Evolutionary conservation across 2,113 vertebrate genomes (phyloP).

Genomic region (Protomyctophum bolini): DNA sequence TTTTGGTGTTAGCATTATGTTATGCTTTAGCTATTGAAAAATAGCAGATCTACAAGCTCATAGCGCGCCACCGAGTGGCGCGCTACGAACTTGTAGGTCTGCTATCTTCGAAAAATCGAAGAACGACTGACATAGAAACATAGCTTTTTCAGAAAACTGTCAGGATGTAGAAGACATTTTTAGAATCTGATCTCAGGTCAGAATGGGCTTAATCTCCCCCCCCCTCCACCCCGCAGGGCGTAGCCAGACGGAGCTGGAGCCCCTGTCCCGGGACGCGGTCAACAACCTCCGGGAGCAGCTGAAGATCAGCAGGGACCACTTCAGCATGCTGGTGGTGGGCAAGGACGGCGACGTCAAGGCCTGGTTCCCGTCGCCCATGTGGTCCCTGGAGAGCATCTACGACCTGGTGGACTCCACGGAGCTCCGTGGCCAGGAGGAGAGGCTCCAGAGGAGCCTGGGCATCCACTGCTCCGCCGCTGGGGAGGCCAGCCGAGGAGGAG

Average conservation of each 20-base stretch:
- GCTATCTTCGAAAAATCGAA: too few species aligned
- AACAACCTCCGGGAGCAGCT: constrained; percentile 76
- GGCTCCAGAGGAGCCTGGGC: constrained; percentile 76
- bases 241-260: constrained; percentile 74
- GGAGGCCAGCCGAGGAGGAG: constrained; percentile 29
- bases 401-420: constrained; percentile 83
- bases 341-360: constrained; percentile 79
- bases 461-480: constrained; percentile 76
- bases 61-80: too few species aligned
- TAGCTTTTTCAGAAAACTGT: too few species aligned
- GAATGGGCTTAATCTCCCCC: too few species aligned
- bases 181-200: too few species aligned
- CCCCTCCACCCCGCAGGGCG: constrained; percentile 58
- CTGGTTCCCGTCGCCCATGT: constrained; percentile 81
- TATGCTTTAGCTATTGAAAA: too few species aligned
- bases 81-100: too few species aligned
- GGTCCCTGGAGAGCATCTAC: constrained; percentile 79
- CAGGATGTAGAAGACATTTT: too few species aligned
- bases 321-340: constrained; percentile 80
- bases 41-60: too few species aligned
- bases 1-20: too few species aligned
- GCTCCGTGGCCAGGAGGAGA: constrained; percentile 75
- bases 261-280: constrained; percentile 60
- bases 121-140: too few species aligned
- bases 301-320: constrained; percentile 79